These are phyloP conservation scores for Coleophora deauratella DNA, from an alignment of 2,888 invertebrate genomes.

Conservation along the genomic window DNA sequence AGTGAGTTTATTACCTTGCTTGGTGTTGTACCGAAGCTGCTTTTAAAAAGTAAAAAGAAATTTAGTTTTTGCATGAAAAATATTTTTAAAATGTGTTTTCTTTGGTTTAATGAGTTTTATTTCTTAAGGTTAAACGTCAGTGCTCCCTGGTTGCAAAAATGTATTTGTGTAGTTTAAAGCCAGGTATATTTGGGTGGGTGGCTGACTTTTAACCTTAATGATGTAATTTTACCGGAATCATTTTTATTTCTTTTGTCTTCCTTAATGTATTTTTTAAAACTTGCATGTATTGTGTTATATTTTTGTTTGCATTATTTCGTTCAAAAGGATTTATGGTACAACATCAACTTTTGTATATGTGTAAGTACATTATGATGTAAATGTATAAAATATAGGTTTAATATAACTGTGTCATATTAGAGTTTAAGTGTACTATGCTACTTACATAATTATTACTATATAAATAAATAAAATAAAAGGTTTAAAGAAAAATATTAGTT, in stretches of 20 bases:
- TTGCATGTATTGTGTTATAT: no score
- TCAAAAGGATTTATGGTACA: conserved; percentile 37
- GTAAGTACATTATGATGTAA: conserved; percentile 68
- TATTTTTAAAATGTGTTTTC: no score
- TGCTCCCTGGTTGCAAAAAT: conserved; percentile 3
- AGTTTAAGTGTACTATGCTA: conserved; percentile 67
- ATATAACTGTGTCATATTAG: conserved; percentile 74
- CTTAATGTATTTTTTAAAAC: no score
- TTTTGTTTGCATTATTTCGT: conserved; percentile 8
- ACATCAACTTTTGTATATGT: conserved; percentile 56
- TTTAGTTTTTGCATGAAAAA: conserved; percentile 6
- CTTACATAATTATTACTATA: conserved; percentile 67
- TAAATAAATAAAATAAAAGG: conserved; percentile 37
- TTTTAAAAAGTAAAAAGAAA: conserved; percentile 9
- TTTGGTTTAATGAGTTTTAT: background rate
- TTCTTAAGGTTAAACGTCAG: no score
- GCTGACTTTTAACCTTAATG: no score
- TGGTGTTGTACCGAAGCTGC: conserved; percentile 39
- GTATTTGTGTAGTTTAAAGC: no score
- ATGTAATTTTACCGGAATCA: no score
- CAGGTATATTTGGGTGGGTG: no score
- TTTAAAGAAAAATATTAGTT: conserved; percentile 61
- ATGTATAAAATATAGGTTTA: conserved; percentile 64
- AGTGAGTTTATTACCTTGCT: conserved; percentile 41
- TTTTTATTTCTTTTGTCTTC: no score